A percentile compares a stretch with the other conserved stretches of the same genome.
phyloP scores from a whole-genome alignment of 2,113 vertebrate genomes.

The Tenrec ecaudatus region DNA sequence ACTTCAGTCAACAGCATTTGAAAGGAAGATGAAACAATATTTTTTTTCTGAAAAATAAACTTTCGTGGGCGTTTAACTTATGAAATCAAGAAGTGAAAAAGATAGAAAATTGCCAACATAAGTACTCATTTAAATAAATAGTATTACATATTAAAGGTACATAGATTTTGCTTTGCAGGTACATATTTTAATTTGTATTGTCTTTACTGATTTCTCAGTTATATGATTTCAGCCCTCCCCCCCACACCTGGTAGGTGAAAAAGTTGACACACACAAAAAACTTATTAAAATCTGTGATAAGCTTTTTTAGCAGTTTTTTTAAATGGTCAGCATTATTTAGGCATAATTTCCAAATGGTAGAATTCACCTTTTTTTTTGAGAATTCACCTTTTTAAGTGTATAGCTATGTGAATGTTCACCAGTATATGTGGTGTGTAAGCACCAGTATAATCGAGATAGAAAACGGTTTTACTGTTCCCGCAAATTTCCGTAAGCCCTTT shows the following conservation, averaged over 20 bases:
- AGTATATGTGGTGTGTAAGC: neutral
- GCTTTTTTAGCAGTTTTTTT: conserved; percentile 3
- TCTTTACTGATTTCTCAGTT: conserved; percentile 56
- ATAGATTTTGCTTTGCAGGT: conserved; percentile 24
- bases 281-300: conserved; percentile 42
- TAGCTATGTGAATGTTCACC: conserved; percentile 46
- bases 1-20: neutral
- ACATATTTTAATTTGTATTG: conserved; percentile 51
- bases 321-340: neutral
- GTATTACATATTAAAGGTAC: neutral
- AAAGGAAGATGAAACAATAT: conserved; percentile 12
- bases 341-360: conserved; percentile 37
- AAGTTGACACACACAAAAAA: neutral
- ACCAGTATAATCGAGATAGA: conserved; percentile 9
- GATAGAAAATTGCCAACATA: neutral
- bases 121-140: neutral
- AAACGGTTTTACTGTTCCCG: neutral
- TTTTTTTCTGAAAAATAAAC: conserved; percentile 40
- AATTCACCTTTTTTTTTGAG: neutral
- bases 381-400: neutral
- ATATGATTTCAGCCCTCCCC: neutral
- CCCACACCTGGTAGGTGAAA: neutral
- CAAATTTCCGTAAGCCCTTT: neutral
- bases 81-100: conserved; percentile 12
- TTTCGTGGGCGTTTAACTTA: conserved; percentile 38